A percentile compares a stretch with the other conserved stretches of the same genome.
Conservation (phyloP, 2,797 vertebrate species). For the Catostomus latipinnis region DNA sequence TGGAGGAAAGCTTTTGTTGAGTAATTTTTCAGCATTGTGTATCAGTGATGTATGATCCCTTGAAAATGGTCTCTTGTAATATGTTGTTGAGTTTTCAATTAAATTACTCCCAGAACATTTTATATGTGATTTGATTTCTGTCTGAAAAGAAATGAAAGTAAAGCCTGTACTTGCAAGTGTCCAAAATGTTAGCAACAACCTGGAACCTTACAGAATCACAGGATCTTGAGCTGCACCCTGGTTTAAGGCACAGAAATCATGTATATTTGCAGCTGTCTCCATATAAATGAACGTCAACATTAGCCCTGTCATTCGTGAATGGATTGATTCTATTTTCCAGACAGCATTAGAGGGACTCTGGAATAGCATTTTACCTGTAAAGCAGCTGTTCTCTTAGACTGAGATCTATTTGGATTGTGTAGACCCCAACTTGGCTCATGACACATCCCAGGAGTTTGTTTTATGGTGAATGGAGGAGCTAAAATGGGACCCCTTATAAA, state of each 20-base stretch:
- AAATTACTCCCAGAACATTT: constrained; percentile 25
- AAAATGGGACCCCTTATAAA: constrained; percentile 19
- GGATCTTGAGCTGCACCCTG: not conserved
- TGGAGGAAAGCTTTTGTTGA: too few species aligned
- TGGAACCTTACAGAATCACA: constrained; percentile 43
- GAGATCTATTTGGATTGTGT: constrained; percentile 33
- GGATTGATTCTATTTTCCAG: constrained; percentile 35
- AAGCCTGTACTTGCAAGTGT: constrained; percentile 39
- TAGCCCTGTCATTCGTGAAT: constrained; percentile 29
- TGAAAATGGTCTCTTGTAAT: too few species aligned
- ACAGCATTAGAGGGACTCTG: constrained; percentile 31
- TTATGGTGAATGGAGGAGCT: constrained; percentile 47
- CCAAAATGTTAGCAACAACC: constrained; percentile 33
- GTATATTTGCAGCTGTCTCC: constrained; percentile 41
- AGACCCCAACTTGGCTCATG: constrained; percentile 47
- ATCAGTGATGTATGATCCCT: too few species aligned
- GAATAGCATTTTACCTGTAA: constrained; percentile 53
- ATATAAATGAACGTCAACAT: constrained; percentile 42
- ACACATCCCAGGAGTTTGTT: constrained; percentile 48
- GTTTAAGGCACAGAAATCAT: constrained; percentile 26
- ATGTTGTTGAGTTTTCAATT: constrained; percentile 20
- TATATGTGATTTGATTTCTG: constrained; percentile 46
- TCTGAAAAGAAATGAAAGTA: constrained; percentile 36
- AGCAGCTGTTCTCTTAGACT: constrained; percentile 34
- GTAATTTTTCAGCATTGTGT: too few species aligned